Evolutionary conservation across 2,113 vertebrate species (phyloP), one percentile per base, ranked within the genome.

Genomic region (Morphnarchus princeps): DNA sequence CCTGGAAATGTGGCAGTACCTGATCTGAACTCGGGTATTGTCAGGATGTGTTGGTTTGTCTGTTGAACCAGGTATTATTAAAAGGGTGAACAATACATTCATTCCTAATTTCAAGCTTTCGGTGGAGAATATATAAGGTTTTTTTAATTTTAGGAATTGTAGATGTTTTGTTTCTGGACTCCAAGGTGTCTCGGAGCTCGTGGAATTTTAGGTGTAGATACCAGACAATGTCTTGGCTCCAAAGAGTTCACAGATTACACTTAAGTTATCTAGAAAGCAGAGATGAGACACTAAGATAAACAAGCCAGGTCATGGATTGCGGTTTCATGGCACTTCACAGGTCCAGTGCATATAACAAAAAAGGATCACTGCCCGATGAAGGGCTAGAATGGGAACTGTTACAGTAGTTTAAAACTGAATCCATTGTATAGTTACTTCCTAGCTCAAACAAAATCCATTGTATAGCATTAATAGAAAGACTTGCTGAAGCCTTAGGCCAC

Each of bases 1-100:
- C 25, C 40, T 40, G 78, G 49, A 21, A 74, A 54, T 10, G 4
- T 31, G 20, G 45, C 50, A 65, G 59, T 0, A 2, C 55, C 58
- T n/a, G 38, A n/a, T 36, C n/a, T 65, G 58, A 74, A 58, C 43
- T 38, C 4, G 0, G 16, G 34, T 58, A 10, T 47, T 19, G 1
- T 47, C 52, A 50, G 63, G 65, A 31, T 71, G 17, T 17, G 8
- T 47, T 76, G n/a, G 26, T 24, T 72, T 63, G 5, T 77, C 22
- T 63, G 32, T 38, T 63, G 54, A 69, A 47, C 29, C 49, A 49
- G 18, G 36, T 63, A 3, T 89, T 77, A 49, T 18, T 42, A n/a
- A 19, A 50, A 57, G 40, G 28, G 28, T 25, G 13, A 87, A 59
- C n/a, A 65, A 7, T 25, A 49, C 6, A 9, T 73, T 78, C 31